Evolutionary conservation across 1,140 invertebrate species (phyloP), one percentile per base, ranked within the genome.

Genomic region (Musca domestica): DNA sequence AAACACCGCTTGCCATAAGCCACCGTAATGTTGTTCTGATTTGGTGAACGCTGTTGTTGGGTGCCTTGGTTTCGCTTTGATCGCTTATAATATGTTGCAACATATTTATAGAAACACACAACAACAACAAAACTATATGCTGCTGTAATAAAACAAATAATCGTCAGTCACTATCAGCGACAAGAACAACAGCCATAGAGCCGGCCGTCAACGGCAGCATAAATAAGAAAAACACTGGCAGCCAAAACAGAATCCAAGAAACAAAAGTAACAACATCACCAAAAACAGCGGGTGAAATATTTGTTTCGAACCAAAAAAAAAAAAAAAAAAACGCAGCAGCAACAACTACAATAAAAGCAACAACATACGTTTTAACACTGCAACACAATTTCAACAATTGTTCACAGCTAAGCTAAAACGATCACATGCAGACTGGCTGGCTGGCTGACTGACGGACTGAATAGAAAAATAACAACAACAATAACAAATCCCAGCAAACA

Each of bases 201-300:
- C 17, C 20, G 34, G 30, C 19, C 25, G 14, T 15, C 23, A 30
- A 58, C 23, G 41, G 34, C 7, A 61, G 34, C 23, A 56, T 56
- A 27, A 27, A 56, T 15, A 56, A 56, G 2, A 27, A 30, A 19
- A 61, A 61, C 6, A 61, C 20, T 19, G 41, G 19, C 17, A 9
- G 17, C 6, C 34, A 12, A 22, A 61, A 41, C 17, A 9, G 17
- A 51, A 51, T 3, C n/a, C 6, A 51, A 5, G 20, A 51, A 51
- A 19, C 48, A 51, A 19, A 17, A 61, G 56, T 34, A 34, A 61
- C 56, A 61, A 61, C 56, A 61, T 61, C 56, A 61, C 56, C 56
- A 61, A 61, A 61, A 61, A 61, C 56, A 61, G 56, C 56, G 56
- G 56, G 56, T 61, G 56, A 61, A 61, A 61, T 61, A 61, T 61